Conservation (phyloP, 2,888 invertebrate species). For the Empis stercorea region DNA sequence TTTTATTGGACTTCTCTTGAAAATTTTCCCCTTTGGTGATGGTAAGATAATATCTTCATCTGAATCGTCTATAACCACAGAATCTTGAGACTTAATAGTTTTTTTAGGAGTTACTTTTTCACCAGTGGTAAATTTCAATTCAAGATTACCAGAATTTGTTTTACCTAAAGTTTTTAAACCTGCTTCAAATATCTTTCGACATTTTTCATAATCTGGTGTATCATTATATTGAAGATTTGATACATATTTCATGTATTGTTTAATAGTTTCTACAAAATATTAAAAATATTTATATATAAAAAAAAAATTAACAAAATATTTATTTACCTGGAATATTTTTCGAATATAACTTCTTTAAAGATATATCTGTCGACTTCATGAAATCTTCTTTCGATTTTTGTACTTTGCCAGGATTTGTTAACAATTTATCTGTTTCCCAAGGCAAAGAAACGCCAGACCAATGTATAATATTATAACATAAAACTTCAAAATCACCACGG, state of each 20-base stretch:
- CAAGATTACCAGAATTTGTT: conserved; percentile 44
- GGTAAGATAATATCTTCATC: background rate
- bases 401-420: conserved; percentile 47
- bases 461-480: conserved; percentile 85
- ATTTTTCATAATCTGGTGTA: conserved; percentile 59
- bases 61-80: background rate
- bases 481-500: conserved; percentile 87
- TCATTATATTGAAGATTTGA: conserved; percentile 54
- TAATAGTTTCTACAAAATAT: conserved; percentile 44
- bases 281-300: conserved; percentile 3
- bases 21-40: background rate
- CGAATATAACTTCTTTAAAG: conserved; percentile 25
- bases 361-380: conserved; percentile 40
- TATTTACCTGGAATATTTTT: conserved; percentile 35
- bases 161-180: conserved; percentile 52
- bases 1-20: background rate
- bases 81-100: background rate
- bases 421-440: conserved; percentile 55
- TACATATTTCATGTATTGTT: conserved; percentile 55
- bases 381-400: conserved; percentile 56
- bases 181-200: conserved; percentile 48
- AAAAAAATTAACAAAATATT: conserved; percentile 1
- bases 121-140: conserved; percentile 19
- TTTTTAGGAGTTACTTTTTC: conserved; percentile 1
- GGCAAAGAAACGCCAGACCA: conserved; percentile 78